Evolutionary conservation across 2,888 invertebrate species (phyloP).

Genomic region (Drosophila cognata): DNA sequence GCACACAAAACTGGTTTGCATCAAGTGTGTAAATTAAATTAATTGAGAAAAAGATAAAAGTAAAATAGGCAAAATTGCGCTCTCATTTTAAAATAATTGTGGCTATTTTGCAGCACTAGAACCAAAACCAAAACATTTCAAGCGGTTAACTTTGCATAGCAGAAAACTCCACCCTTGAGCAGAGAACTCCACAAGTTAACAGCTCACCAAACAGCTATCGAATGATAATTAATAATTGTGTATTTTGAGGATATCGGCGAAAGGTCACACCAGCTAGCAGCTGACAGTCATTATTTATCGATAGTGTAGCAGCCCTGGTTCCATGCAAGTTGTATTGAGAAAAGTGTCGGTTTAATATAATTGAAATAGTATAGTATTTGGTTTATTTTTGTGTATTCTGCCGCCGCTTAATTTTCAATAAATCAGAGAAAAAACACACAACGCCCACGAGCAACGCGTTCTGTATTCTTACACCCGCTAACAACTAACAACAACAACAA

Average conservation of each 20-base stretch:
- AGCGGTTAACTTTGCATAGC: conserved; percentile 15
- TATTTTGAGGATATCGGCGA: neutral
- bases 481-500: conserved; percentile 15
- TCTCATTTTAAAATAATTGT: conserved; percentile 2
- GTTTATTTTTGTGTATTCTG: conserved; percentile 50
- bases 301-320: conserved; percentile 50
- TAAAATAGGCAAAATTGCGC: conserved; percentile 4
- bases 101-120: conserved; percentile 11
- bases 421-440: conserved; percentile 13
- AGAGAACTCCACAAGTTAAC: conserved; percentile 9
- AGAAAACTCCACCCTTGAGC: neutral
- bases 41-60: neutral
- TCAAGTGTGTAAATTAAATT: neutral
- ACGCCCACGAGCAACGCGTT: conserved; percentile 17
- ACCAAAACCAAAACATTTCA: neutral
- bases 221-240: neutral
- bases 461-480: conserved; percentile 32
- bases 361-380: conserved; percentile 43
- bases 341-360: conserved; percentile 62
- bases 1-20: neutral
- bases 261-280: conserved; percentile 43
- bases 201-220: neutral
- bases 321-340: conserved; percentile 49
- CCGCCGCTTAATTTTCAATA: conserved; percentile 23
- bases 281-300: conserved; percentile 44